Evolutionary conservation across 2,888 invertebrate genomes (phyloP), one percentile per base, ranked within the genome.

Genomic region (Rhingia campestris): DNA sequence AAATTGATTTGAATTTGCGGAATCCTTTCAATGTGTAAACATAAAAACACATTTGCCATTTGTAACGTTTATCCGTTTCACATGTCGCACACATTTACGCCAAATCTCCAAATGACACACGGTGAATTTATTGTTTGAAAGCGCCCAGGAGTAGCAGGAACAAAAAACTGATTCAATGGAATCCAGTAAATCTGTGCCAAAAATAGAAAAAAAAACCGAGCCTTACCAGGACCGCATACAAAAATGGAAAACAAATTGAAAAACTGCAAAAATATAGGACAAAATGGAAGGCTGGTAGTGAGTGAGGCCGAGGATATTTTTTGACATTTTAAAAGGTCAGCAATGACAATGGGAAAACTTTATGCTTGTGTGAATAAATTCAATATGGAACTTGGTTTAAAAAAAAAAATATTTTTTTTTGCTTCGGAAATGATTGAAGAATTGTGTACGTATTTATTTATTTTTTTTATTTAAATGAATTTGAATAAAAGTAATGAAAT

Each of bases 91-190:
- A 66, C 58, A 66, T 67, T 53, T 53, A 59, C 37, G 51, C 43
- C 22, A 67, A 59, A 75, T 67, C 58, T 66, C 75, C 47, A 49
- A 64, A 47, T 74, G 74, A 74, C 56, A 64, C 64, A 59, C 10
- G 51, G 66, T 14, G 37, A 75, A 59, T 75, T 75, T 66, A 67
- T 66, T 59, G 66, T 58, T 59, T 74, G 49, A 22, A 56, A 58
- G 47, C 43, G 37, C 30, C 51, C 54, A 54, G 47, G 30, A 47
- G 54, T 3, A 22, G 41, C 41, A 58, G 56, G 53, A 43, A 35
- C 10, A 5, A 10, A 33, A 35, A 54, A 10, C 30, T 58, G 54
- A 33, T 43, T 14, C 54, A 6, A 6, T n/a, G 59, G 51, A 37
- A 64, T 58, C 35, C 37, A 32, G 47, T 54, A 73, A 54, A 39